Conservation (phyloP, 2,797 vertebrate genomes). For the Acrocephalus scirpaceus region DNA sequence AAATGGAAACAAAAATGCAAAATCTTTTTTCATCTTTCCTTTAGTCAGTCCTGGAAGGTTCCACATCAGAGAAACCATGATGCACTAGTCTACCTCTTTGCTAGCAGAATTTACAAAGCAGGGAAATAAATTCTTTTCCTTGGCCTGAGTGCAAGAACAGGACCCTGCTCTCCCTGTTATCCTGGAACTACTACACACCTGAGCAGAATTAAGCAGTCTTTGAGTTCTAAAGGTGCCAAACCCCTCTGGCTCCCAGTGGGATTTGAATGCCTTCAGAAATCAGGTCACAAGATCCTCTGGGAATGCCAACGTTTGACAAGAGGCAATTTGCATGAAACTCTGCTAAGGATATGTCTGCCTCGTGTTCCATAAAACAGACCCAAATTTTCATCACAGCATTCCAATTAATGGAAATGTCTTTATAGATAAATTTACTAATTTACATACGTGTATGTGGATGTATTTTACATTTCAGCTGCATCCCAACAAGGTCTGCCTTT, state of each 20-base stretch:
- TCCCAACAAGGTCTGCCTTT: neutral
- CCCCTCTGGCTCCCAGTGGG: neutral
- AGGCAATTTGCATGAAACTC: neutral
- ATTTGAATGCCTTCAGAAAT: constrained; percentile 11
- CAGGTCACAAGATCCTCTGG: constrained; percentile 11
- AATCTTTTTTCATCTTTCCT: neutral
- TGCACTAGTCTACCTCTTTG: neutral
- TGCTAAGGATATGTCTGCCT: neutral
- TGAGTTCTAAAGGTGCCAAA: constrained; percentile 16
- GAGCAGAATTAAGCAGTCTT: neutral
- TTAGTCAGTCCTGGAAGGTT: neutral
- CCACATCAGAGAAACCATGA: neutral
- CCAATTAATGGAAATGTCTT: neutral
- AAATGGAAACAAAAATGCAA: neutral
- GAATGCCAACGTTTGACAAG: neutral
- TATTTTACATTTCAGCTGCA: neutral
- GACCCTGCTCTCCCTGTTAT: neutral
- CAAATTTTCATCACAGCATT: neutral
- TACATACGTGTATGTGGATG: fast-evolving
- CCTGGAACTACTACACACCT: neutral
- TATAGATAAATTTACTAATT: neutral
- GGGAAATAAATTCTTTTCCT: neutral
- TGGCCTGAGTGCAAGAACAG: neutral
- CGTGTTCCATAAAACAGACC: neutral
- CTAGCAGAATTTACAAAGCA: neutral